Evolutionary conservation across 2,888 invertebrate species (phyloP).

Genomic region (Drosophila diplacantha): DNA sequence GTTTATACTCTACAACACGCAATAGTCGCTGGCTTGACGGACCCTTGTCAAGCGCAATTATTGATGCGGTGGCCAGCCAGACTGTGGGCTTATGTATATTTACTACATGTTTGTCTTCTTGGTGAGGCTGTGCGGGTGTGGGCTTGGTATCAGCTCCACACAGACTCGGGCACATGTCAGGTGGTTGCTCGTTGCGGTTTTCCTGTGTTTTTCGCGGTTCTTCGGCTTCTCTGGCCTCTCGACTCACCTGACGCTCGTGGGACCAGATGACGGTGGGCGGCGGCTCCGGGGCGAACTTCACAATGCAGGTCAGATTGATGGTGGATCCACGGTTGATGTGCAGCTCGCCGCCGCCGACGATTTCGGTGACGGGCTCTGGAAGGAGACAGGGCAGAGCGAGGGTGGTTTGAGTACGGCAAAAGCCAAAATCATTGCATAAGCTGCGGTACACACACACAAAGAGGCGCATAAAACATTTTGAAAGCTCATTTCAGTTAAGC

Average conservation of each 20-base stretch:
- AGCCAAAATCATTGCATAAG: constrained; percentile 33
- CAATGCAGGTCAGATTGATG: constrained; percentile 91
- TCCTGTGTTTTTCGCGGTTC: constrained; percentile 2
- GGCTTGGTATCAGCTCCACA: neutral
- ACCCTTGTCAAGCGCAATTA: constrained; percentile 65
- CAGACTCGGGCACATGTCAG: constrained; percentile 20
- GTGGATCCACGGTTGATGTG: constrained; percentile 92
- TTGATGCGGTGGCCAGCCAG: constrained; percentile 12
- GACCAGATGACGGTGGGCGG: constrained; percentile 91
- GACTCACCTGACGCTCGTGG: constrained; percentile 83
- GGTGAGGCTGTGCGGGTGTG: neutral
- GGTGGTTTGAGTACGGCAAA: constrained; percentile 5
- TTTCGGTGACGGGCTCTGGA: constrained; percentile 88
- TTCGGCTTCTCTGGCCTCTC: neutral
- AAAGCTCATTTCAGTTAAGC: constrained; percentile 46
- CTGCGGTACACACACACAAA: constrained; percentile 33
- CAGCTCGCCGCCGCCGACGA: constrained; percentile 88
- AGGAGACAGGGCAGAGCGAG: constrained; percentile 1
- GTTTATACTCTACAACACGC: neutral
- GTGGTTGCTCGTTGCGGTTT: constrained; percentile 16
- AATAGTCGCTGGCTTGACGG: constrained; percentile 15
- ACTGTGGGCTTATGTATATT: neutral
- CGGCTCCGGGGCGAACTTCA: constrained; percentile 89
- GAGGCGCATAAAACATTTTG: constrained; percentile 46
- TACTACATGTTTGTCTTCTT: neutral